Evolutionary conservation across 2,888 invertebrate genomes (phyloP).

Genomic region (Chaitophorus viminalis): DNA sequence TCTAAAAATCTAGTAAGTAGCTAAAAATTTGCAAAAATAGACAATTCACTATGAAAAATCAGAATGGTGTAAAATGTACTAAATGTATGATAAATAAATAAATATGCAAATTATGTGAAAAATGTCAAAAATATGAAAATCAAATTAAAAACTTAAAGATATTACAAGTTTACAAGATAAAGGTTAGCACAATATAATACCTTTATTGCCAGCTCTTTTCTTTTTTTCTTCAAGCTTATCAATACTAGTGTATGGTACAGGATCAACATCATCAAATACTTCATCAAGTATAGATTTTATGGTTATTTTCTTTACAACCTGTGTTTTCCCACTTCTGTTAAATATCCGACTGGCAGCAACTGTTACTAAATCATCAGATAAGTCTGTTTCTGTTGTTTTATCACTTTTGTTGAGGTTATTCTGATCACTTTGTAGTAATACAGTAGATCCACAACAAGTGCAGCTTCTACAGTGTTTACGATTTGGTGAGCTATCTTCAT

Average conservation of each 20-base stretch:
- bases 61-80: no score
- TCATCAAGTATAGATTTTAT: slow-evolving; percentile 56
- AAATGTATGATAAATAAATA: no score
- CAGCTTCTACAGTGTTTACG: slow-evolving; percentile 54
- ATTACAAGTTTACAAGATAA: neutral
- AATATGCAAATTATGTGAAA: no score
- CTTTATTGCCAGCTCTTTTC: slow-evolving; percentile 25
- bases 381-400: slow-evolving; percentile 53
- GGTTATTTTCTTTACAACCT: slow-evolving; percentile 22
- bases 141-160: no score
- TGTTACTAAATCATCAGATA: slow-evolving; percentile 49
- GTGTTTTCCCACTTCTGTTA: slow-evolving; percentile 53
- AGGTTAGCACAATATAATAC: slow-evolving; percentile 9
- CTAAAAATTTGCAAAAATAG: no score
- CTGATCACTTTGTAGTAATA: slow-evolving; percentile 13
- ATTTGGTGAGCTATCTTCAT: slow-evolving; percentile 13
- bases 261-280: slow-evolving; percentile 39
- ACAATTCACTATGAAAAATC: no score
- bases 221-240: slow-evolving; percentile 51
- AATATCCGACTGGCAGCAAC: slow-evolving; percentile 53
- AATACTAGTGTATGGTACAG: slow-evolving; percentile 42
- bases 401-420: slow-evolving; percentile 42
- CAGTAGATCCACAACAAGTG: slow-evolving; percentile 54
- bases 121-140: no score
- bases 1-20: no score